phyloP scores from a whole-genome alignment of 2,797 vertebrate species.

The Acanthurus tractus region DNA sequence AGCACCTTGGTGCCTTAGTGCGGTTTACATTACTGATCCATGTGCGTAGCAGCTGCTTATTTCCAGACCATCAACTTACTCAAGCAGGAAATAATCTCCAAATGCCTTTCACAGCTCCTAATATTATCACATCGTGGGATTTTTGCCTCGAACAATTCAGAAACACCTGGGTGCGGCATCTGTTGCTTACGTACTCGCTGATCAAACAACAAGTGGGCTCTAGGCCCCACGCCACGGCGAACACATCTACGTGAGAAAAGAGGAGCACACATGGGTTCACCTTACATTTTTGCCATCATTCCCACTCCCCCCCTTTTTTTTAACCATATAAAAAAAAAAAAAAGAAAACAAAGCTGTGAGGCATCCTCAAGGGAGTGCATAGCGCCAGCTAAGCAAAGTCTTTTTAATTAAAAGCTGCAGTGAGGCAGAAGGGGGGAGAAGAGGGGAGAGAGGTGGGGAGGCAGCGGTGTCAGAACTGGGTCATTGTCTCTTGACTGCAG shows the following conservation, averaged over 20 bases:
- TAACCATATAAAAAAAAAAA: not conserved
- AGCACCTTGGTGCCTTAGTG: conserved; percentile 13
- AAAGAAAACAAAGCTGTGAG: conserved; percentile 75
- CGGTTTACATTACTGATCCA: conserved; percentile 14
- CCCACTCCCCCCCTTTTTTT: conserved; percentile 21
- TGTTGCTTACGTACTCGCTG: conserved; percentile 60
- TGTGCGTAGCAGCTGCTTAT: conserved; percentile 31
- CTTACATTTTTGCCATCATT: conserved; percentile 65
- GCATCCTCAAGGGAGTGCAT: conserved; percentile 77
- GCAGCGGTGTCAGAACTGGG: conserved; percentile 85
- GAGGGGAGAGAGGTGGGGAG: conserved; percentile 50
- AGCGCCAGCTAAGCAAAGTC: conserved; percentile 85
- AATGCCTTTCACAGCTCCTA: conserved; percentile 32
- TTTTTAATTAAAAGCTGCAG: conserved; percentile 88
- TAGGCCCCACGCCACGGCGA: conserved; percentile 1
- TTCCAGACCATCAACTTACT: conserved; percentile 43
- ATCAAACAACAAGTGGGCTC: conserved; percentile 56
- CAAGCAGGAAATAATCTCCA: conserved; percentile 53
- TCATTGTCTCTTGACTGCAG: conserved; percentile 88
- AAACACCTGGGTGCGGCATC: conserved; percentile 76
- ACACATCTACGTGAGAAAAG: not conserved
- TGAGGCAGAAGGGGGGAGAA: conserved; percentile 72
- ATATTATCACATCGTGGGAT: conserved; percentile 44
- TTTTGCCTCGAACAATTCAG: conserved; percentile 51
- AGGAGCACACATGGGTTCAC: conserved; percentile 53